These are phyloP conservation scores for Osmerus eperlanus DNA, from an alignment of 2,113 vertebrate genomes.

Conservation along the genomic window DNA sequence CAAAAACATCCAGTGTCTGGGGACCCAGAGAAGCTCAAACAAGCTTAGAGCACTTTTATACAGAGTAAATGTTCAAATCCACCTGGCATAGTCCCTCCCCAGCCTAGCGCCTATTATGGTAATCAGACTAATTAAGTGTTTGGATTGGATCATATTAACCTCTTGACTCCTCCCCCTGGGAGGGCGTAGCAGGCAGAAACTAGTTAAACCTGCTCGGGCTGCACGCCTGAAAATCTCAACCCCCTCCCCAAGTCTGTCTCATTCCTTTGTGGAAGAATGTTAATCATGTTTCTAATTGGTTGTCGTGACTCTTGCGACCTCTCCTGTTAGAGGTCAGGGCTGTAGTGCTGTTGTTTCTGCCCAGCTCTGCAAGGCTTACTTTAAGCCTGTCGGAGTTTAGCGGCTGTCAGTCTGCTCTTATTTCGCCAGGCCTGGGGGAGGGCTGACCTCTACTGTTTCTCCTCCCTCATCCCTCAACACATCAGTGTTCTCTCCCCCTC, in stretches of 20 bases:
- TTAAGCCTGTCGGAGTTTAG: neutral
- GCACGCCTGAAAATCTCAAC: constrained; percentile 18
- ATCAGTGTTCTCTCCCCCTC: too few relatives aligned
- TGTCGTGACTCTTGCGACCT: constrained; percentile 61
- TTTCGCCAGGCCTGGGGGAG: constrained; percentile 10
- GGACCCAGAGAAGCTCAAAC: neutral
- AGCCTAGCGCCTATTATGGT: constrained; percentile 56
- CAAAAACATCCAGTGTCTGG: neutral
- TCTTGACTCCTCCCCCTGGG: constrained; percentile 58
- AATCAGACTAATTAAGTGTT: constrained; percentile 66
- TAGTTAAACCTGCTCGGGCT: constrained; percentile 48
- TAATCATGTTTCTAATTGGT: constrained; percentile 72
- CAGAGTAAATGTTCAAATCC: constrained; percentile 24
- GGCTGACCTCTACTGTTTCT: neutral
- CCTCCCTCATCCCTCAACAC: neutral
- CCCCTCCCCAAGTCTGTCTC: constrained; percentile 39
- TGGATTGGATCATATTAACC: constrained; percentile 68
- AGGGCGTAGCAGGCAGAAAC: constrained; percentile 23
- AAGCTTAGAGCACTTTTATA: neutral
- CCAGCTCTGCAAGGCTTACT: constrained; percentile 5
- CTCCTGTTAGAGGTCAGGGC: constrained; percentile 39
- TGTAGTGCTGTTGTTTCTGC: constrained; percentile 34
- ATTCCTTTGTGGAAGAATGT: constrained; percentile 61
- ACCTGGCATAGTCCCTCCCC: constrained; percentile 28
- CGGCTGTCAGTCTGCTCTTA: neutral